phyloP scores from a whole-genome alignment of 2,113 vertebrate species.

The Larimichthys polyactis region DNA sequence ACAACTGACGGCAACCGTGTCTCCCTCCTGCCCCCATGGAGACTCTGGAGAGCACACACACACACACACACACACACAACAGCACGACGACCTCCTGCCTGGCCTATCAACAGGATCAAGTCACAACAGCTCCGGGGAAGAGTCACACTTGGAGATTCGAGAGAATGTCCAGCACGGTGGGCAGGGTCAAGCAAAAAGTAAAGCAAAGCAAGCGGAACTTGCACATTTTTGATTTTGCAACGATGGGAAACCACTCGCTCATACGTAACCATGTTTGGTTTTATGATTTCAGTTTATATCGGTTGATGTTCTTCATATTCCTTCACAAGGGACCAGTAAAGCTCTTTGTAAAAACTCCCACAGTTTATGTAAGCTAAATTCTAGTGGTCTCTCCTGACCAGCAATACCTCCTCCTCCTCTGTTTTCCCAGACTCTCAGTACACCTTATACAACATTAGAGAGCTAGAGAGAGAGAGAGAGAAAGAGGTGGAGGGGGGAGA shows the following conservation, averaged over 20 bases:
- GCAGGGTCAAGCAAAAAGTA: background rate
- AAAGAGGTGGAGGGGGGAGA: background rate
- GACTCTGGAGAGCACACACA: conserved; percentile 33
- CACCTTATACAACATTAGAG: conserved; percentile 32
- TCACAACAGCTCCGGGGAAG: conserved; percentile 40
- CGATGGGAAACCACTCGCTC: conserved; percentile 44
- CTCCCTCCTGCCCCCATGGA: conserved; percentile 27
- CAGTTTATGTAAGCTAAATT: conserved; percentile 50
- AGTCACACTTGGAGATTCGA: conserved; percentile 41
- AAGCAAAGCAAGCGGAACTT: conserved; percentile 8
- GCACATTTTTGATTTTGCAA: conserved; percentile 30
- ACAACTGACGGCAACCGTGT: conserved; percentile 12
- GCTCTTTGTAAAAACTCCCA: conserved; percentile 38
- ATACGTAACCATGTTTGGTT: conserved; percentile 17
- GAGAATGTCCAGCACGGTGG: conserved; percentile 15
- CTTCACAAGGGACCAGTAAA: conserved; percentile 56
- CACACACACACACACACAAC: background rate
- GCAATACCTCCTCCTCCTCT: conserved; percentile 13
- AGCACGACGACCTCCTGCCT: conserved; percentile 27
- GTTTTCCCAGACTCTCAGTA: conserved; percentile 31
- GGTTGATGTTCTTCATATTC: conserved; percentile 41
- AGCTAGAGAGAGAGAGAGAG: background rate
- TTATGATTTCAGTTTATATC: conserved; percentile 53
- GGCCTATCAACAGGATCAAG: conserved; percentile 24
- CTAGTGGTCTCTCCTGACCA: conserved; percentile 48